phyloP scores from a whole-genome alignment of 2,888 invertebrate species.

The Drosophila pegasa region DNA sequence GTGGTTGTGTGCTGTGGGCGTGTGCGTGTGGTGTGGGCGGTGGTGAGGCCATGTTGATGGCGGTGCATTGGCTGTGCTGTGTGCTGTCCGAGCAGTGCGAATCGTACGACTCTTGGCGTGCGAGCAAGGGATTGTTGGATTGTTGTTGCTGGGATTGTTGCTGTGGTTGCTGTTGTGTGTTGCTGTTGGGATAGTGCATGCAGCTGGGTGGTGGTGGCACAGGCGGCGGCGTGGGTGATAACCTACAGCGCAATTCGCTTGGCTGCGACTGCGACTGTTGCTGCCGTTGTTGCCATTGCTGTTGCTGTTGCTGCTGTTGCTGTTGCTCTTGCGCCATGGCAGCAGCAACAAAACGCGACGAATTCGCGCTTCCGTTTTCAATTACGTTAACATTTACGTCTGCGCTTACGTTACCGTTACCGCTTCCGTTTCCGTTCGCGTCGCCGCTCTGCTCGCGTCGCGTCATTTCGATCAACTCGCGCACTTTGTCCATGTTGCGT shows the following conservation, averaged over 20 bases:
- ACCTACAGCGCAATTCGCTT: conserved; percentile 39
- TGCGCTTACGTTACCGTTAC: neutral
- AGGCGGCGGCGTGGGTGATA: conserved; percentile 60
- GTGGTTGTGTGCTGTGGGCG: conserved; percentile 39
- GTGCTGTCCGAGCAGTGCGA: conserved; percentile 88
- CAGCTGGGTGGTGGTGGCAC: conserved; percentile 61
- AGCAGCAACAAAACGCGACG: conserved; percentile 13
- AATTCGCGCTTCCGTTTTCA: neutral
- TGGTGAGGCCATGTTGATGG: conserved; percentile 83
- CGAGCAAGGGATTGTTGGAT: conserved; percentile 42
- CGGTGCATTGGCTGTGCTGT: conserved; percentile 89
- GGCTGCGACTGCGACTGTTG: conserved; percentile 23
- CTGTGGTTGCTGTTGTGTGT: conserved; percentile 13
- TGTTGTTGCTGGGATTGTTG: conserved; percentile 1
- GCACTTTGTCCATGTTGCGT: conserved; percentile 83
- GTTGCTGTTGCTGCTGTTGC: conserved; percentile 6
- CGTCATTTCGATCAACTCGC: conserved; percentile 81
- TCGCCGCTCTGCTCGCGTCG: conserved; percentile 54
- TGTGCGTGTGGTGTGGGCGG: conserved; percentile 3
- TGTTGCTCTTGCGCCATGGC: too few relatives aligned
- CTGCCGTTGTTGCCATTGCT: conserved; percentile 7
- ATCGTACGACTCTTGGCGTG: conserved; percentile 87
- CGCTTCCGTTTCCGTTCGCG: conserved; percentile 30
- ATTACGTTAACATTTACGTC: conserved; percentile 7
- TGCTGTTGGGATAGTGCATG: conserved; percentile 35